phyloP scores from a whole-genome alignment of 1,140 invertebrate genomes.

The Antheraea mylitta region DNA sequence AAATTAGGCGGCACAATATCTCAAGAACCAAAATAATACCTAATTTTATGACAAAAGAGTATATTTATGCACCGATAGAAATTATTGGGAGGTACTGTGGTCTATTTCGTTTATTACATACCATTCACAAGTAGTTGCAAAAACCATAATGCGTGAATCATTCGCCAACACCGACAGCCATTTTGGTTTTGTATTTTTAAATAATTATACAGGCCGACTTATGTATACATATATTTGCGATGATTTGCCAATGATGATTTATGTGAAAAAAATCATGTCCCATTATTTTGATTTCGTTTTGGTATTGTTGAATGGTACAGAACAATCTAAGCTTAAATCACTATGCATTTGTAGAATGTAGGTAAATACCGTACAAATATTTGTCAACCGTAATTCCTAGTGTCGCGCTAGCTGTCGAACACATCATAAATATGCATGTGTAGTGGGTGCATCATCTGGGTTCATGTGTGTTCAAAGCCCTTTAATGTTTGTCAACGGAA shows the following conservation, averaged over 20 bases:
- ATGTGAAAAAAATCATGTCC: neutral
- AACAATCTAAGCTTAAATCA: neutral
- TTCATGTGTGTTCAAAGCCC: slow-evolving; percentile 51
- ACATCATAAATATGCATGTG: slow-evolving; percentile 72
- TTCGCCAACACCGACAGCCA: neutral
- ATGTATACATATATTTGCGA: neutral
- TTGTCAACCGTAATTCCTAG: slow-evolving; percentile 50
- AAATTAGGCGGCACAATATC: slow-evolving; percentile 40
- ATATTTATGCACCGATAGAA: slow-evolving; percentile 32
- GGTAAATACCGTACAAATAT: slow-evolving; percentile 49
- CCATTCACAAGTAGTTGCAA: slow-evolving; percentile 35
- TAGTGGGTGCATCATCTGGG: slow-evolving; percentile 52
- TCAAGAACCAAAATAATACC: slow-evolving; percentile 28
- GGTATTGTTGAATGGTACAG: neutral
- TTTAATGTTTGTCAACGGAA: slow-evolving; percentile 63
- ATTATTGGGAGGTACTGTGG: slow-evolving; percentile 23
- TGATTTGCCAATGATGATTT: neutral
- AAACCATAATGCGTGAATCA: slow-evolving; percentile 42
- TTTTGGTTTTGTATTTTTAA: slow-evolving; percentile 4
- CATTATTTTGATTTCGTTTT: neutral
- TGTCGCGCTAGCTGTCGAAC: slow-evolving; percentile 58
- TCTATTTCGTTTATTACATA: slow-evolving; percentile 17
- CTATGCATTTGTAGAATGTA: slow-evolving; percentile 4
- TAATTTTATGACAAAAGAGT: slow-evolving; percentile 33
- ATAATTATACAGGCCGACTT: slow-evolving; percentile 1